Conservation (phyloP, 2,888 invertebrate species). For the Ormyrus rosae region DNA sequence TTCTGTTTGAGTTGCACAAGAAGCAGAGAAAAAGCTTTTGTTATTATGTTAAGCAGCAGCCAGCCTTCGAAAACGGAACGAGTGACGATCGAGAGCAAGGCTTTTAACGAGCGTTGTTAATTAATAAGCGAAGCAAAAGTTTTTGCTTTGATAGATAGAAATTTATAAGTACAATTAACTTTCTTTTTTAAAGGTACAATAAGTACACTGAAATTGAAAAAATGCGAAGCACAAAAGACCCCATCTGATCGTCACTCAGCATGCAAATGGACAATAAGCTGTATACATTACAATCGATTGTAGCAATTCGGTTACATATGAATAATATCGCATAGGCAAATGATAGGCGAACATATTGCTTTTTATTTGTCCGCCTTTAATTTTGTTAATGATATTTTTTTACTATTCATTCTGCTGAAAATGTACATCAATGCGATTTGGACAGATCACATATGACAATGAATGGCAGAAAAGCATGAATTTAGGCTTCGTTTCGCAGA, state of each 20-base stretch:
- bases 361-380: slow-evolving; percentile 7
- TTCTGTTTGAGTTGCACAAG: slow-evolving; percentile 8
- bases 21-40: slow-evolving; percentile 39
- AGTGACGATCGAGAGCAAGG: slow-evolving; percentile 19
- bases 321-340: slow-evolving; percentile 23
- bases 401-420: not conserved
- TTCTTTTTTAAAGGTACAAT: not conserved
- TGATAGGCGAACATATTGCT: slow-evolving; percentile 8
- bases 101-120: slow-evolving; percentile 34
- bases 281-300: slow-evolving; percentile 5
- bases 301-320: slow-evolving; percentile 14
- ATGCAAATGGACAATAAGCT: slow-evolving; percentile 19
- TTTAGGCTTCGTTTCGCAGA: slow-evolving; percentile 6
- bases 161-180: not conserved
- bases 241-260: slow-evolving; percentile 8
- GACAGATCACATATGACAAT: slow-evolving; percentile 21
- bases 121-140: slow-evolving; percentile 2
- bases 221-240: slow-evolving; percentile 8
- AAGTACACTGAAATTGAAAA: not conserved
- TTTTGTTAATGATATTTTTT: slow-evolving; percentile 1
- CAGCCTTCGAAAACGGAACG: not conserved
- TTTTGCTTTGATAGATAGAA: not conserved
- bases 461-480: slow-evolving; percentile 4
- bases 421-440: not conserved
- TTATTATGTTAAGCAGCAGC: slow-evolving; percentile 41